A percentile compares a stretch with the other conserved stretches of the same genome.
phyloP scores from a whole-genome alignment of 2,888 invertebrate genomes.

The Drosophila ustulata region DNA sequence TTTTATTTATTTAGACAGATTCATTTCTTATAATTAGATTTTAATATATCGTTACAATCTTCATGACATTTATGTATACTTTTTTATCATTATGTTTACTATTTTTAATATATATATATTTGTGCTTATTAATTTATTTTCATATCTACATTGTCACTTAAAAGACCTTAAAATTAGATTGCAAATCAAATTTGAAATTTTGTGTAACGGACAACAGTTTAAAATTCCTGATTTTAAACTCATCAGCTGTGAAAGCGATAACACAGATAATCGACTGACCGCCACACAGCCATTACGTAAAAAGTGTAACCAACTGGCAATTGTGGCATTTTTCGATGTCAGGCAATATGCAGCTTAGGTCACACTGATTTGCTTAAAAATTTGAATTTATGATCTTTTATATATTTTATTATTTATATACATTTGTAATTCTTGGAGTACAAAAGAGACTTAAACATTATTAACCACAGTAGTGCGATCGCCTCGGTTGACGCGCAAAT shows the following conservation, averaged over 20 bases:
- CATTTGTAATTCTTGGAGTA: constrained; percentile 1
- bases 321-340: neutral
- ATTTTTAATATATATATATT: too few relatives aligned
- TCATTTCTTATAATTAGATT: too few relatives aligned
- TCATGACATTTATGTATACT: too few relatives aligned
- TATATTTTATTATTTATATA: neutral
- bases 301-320: neutral
- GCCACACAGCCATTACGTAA: constrained; percentile 1
- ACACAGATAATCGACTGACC: constrained; percentile 6
- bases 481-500: constrained; percentile 69
- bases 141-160: too few relatives aligned
- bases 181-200: neutral
- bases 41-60: too few relatives aligned
- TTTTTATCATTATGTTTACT: too few relatives aligned
- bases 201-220: constrained; percentile 1
- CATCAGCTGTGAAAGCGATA: constrained; percentile 3
- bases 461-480: constrained; percentile 53
- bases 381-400: neutral
- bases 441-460: constrained; percentile 15
- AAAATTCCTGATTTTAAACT: constrained; percentile 4
- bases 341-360: neutral
- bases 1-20: too few relatives aligned
- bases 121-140: too few relatives aligned
- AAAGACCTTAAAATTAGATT: too few relatives aligned
- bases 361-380: neutral